Evolutionary conservation across 2,888 invertebrate species (phyloP).

Genomic region (Caenorhabditis japonica): DNA sequence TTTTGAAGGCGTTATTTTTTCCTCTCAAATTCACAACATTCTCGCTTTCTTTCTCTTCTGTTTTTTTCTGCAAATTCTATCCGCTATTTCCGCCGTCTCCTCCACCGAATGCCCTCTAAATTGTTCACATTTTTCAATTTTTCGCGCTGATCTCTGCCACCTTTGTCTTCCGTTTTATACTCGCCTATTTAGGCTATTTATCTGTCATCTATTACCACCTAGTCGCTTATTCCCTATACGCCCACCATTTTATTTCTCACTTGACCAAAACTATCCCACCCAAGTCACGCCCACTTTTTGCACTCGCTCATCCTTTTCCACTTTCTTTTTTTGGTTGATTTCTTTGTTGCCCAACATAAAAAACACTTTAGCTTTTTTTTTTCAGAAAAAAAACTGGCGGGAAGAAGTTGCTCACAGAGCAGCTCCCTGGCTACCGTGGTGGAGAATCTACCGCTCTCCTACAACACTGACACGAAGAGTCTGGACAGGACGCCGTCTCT

Average conservation of each 20-base stretch:
- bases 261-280: conserved; percentile 4
- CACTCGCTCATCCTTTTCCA: conserved; percentile 7
- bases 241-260: conserved; percentile 42
- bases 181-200: conserved; percentile 17
- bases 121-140: conserved; percentile 38
- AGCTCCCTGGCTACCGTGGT: conserved; percentile 65
- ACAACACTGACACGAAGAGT: conserved; percentile 63
- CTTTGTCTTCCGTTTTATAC: conserved; percentile 1
- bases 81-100: neutral
- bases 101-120: conserved; percentile 39
- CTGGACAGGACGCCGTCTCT: conserved; percentile 59
- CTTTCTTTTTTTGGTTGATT: conserved; percentile 8
- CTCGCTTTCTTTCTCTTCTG: neutral
- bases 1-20: no score
- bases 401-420: conserved; percentile 58
- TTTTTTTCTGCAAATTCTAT: neutral
- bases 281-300: conserved; percentile 28
- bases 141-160: conserved; percentile 19
- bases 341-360: conserved; percentile 1
- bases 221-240: conserved; percentile 15
- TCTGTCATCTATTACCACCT: conserved; percentile 5
- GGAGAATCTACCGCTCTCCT: conserved; percentile 68
- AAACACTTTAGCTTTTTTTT: neutral
- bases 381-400: conserved; percentile 55
- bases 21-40: no score